phyloP scores from a whole-genome alignment of 2,797 vertebrate species.

The Hozukius guyotensis region DNA sequence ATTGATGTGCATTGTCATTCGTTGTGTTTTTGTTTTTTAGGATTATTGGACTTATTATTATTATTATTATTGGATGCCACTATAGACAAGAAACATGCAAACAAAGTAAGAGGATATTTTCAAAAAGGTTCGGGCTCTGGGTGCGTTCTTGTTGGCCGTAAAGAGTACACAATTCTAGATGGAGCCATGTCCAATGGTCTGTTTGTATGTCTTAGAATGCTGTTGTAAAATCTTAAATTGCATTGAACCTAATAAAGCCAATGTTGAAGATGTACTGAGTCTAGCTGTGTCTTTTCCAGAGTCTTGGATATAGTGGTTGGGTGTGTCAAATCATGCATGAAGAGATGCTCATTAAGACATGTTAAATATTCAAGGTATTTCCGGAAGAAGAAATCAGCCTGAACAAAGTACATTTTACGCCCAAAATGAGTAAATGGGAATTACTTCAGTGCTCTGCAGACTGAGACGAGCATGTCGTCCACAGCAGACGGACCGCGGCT shows the following conservation, averaged over 20 bases:
- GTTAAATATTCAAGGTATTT: too few species aligned
- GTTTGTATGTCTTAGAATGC: conserved; percentile 71
- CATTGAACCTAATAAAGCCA: conserved; percentile 78
- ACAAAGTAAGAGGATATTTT: conserved; percentile 55
- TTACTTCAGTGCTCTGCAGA: neutral
- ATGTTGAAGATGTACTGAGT: conserved; percentile 41
- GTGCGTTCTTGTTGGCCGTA: conserved; percentile 37
- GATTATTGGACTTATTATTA: conserved; percentile 42
- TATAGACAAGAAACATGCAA: conserved; percentile 43
- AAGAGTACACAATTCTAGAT: conserved; percentile 22
- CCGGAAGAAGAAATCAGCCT: neutral
- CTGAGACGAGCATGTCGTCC: too few species aligned
- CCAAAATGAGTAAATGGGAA: neutral
- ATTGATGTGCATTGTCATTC: conserved; percentile 68
- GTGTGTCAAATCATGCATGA: neutral
- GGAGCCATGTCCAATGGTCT: conserved; percentile 53
- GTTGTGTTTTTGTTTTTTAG: conserved; percentile 49
- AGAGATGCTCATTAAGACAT: neutral
- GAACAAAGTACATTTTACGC: neutral
- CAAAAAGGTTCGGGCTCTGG: conserved; percentile 44
- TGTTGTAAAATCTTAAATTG: conserved; percentile 68
- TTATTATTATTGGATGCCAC: neutral
- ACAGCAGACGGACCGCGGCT: too few species aligned
- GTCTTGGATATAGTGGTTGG: neutral
- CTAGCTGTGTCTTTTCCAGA: neutral